phyloP scores from a whole-genome alignment of 1,140 invertebrate genomes.

The Belonocnema kinseyi region DNA sequence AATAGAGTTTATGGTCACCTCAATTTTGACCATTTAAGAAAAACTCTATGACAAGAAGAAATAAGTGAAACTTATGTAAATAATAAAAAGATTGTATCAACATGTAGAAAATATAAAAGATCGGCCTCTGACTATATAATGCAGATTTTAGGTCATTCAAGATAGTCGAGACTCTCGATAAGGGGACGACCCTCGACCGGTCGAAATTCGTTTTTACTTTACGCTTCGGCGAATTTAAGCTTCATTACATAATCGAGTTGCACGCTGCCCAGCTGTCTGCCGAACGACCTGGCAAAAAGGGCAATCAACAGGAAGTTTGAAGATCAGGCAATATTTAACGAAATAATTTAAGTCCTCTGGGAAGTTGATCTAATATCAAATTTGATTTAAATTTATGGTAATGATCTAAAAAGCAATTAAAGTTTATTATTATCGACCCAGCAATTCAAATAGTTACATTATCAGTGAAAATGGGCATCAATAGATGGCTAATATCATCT shows the following conservation, averaged over 20 bases:
- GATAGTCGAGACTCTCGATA: constrained; percentile 1
- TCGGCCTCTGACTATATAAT: neutral
- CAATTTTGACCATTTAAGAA: neutral
- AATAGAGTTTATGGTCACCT: constrained; percentile 4
- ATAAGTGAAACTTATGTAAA: neutral
- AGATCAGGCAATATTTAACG: constrained; percentile 34
- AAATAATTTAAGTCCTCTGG: neutral
- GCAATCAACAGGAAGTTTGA: neutral
- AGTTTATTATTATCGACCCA: too few relatives aligned
- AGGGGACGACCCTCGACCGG: constrained; percentile 28
- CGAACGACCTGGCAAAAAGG: constrained; percentile 17
- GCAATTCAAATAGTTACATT: too few relatives aligned
- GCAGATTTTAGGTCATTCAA: neutral
- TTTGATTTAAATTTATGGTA: too few relatives aligned
- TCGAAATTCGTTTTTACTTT: constrained; percentile 46
- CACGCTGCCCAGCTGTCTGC: constrained; percentile 63
- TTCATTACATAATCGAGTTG: constrained; percentile 58
- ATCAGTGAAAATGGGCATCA: too few relatives aligned
- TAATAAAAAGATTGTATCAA: neutral
- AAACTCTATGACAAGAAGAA: neutral
- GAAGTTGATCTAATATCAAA: neutral
- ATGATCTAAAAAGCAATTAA: too few relatives aligned
- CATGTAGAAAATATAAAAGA: neutral
- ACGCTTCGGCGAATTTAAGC: constrained; percentile 49
- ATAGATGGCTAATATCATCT: neutral